These are phyloP conservation scores for Grammomys dolichurus DNA, from an alignment of 2,113 vertebrate genomes.

Conservation along the genomic window DNA sequence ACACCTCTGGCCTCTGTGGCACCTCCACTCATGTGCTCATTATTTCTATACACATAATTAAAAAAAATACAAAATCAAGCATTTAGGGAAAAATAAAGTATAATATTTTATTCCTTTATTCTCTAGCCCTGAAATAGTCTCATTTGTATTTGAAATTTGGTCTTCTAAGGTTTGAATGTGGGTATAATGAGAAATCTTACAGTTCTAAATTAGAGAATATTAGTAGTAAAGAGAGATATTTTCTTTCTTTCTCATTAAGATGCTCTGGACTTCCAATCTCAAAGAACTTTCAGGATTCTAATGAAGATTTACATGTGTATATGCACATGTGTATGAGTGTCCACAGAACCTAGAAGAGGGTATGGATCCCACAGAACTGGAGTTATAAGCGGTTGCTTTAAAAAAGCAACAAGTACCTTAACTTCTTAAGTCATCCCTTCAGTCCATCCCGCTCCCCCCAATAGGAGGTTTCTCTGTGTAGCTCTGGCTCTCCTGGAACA, in stretches of 20 bases:
- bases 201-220: slow-evolving; percentile 57
- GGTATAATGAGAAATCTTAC: slow-evolving; percentile 33
- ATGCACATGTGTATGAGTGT: neutral
- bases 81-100: slow-evolving; percentile 30
- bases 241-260: slow-evolving; percentile 3
- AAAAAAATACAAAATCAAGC: neutral
- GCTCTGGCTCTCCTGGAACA: neutral
- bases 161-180: slow-evolving; percentile 49
- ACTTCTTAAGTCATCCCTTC: neutral
- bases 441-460: neutral
- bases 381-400: neutral
- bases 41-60: neutral
- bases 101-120: slow-evolving; percentile 17
- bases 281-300: slow-evolving; percentile 41
- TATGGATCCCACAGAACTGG: neutral
- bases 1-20: neutral
- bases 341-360: neutral
- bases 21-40: neutral
- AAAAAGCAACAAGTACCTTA: neutral
- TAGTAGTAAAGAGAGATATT: slow-evolving; percentile 32
- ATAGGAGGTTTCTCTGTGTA: neutral
- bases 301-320: neutral
- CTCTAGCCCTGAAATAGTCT: slow-evolving; percentile 62
- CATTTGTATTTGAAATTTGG: slow-evolving; percentile 42
- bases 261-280: slow-evolving; percentile 27